Conservation (phyloP, 2,797 vertebrate species). For the Intellagama lesueurii region DNA sequence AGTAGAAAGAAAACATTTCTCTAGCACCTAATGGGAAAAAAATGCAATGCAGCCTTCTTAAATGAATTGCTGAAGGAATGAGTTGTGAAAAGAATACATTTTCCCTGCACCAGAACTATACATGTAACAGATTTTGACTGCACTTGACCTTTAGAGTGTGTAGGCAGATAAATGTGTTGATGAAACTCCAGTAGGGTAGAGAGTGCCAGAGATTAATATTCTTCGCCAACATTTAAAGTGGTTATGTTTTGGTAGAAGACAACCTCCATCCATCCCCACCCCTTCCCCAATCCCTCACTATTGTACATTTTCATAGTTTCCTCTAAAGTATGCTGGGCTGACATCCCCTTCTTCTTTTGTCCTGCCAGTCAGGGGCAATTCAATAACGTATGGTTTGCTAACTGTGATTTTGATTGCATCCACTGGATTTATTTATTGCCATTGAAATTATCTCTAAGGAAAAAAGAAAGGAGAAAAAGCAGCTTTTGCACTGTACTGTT, state of each 20-base stretch:
- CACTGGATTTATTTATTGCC: conserved; percentile 75
- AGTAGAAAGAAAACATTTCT: conserved; percentile 73
- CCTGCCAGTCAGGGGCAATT: conserved; percentile 52
- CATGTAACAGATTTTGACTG: conserved; percentile 67
- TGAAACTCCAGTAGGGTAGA: conserved; percentile 40
- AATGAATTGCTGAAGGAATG: conserved; percentile 69
- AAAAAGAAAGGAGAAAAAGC: conserved; percentile 15
- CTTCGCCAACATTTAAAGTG: not conserved
- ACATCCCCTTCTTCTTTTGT: conserved; percentile 31
- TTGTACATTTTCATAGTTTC: conserved; percentile 19
- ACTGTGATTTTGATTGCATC: conserved; percentile 74
- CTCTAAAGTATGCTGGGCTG: conserved; percentile 29
- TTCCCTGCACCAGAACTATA: conserved; percentile 52
- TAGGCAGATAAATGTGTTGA: conserved; percentile 45
- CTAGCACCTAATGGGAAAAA: conserved; percentile 66
- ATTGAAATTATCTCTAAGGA: conserved; percentile 74
- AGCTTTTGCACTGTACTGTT: conserved; percentile 66
- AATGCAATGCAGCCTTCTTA: conserved; percentile 63
- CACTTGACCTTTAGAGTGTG: conserved; percentile 47
- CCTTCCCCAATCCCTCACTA: not conserved
- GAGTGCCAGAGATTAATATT: conserved; percentile 35
- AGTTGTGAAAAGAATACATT: conserved; percentile 64
- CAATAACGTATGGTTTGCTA: conserved; percentile 60
- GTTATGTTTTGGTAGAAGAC: conserved; percentile 40
- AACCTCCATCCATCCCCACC: not conserved